These are phyloP conservation scores for Ernsta delagoae DNA, from an alignment of 2,888 invertebrate species.

Conservation along the genomic window DNA sequence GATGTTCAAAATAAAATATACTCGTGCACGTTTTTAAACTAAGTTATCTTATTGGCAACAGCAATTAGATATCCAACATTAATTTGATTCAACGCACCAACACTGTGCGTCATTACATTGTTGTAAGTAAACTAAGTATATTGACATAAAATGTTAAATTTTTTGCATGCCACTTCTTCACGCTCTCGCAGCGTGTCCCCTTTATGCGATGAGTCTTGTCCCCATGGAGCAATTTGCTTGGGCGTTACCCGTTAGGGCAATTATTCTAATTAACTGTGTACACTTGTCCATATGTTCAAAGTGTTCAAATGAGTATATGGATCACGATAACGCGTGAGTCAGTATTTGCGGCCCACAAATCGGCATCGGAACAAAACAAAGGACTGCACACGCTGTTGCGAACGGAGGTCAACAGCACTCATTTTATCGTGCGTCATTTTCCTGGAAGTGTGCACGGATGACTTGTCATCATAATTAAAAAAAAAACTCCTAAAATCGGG, in stretches of 20 bases:
- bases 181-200: conserved; percentile 16
- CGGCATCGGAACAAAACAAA: conserved; percentile 70
- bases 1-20: not conserved
- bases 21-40: not conserved
- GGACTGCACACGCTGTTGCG: conserved; percentile 58
- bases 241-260: conserved; percentile 28
- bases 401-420: conserved; percentile 67
- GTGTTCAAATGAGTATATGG: conserved; percentile 51
- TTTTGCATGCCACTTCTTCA: conserved; percentile 18
- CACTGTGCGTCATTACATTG: conserved; percentile 1
- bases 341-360: conserved; percentile 70
- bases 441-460: conserved; percentile 45
- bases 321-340: conserved; percentile 72
- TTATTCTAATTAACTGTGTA: conserved; percentile 37
- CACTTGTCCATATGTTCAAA: conserved; percentile 46
- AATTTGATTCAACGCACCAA: not conserved
- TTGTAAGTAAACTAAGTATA: conserved; percentile 7
- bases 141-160: conserved; percentile 2
- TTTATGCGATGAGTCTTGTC: not conserved
- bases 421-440: conserved; percentile 66
- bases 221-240: conserved; percentile 23
- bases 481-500: too few species aligned
- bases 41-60: conserved; percentile 4
- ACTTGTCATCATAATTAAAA: too few species aligned
- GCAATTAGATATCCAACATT: conserved; percentile 11